Conservation (phyloP, 2,797 vertebrate genomes). For the Anabas testudineus region DNA sequence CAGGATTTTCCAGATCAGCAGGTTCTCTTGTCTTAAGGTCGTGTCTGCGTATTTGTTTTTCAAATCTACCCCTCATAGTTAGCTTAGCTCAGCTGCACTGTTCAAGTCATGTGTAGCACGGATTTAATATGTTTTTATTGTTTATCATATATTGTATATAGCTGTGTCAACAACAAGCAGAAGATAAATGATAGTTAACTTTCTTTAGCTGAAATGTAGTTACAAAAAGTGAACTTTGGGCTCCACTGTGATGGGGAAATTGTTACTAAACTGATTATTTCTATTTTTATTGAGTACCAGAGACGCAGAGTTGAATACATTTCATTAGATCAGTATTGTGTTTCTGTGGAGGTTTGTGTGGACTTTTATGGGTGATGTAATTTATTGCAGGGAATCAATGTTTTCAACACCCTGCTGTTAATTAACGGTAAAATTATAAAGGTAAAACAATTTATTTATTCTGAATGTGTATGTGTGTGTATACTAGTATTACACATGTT, state of each 20-base stretch:
- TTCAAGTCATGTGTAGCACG: no score
- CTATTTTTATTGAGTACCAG: conserved; percentile 1
- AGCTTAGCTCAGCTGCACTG: no score
- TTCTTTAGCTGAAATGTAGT: conserved; percentile 12
- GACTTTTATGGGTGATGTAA: conserved; percentile 45
- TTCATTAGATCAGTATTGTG: conserved; percentile 17
- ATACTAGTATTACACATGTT: no score
- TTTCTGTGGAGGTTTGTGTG: conserved; percentile 16
- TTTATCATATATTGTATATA: no score
- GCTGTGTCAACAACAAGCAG: not conserved
- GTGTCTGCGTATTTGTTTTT: no score
- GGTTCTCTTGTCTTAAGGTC: no score
- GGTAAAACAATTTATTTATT: conserved; percentile 30
- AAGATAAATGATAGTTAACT: conserved; percentile 1
- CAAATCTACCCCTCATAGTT: no score
- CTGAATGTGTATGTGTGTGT: not conserved
- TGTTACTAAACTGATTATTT: conserved; percentile 22
- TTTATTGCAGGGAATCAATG: conserved; percentile 25
- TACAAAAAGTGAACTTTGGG: conserved; percentile 1
- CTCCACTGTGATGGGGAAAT: not conserved
- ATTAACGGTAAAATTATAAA: conserved; percentile 22
- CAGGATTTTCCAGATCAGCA: no score
- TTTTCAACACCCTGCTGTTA: conserved; percentile 33
- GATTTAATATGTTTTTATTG: no score
- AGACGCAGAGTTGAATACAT: not conserved